These are phyloP conservation scores for Himalopsyche phryganea DNA, from an alignment of 1,140 invertebrate species.

Conservation along the genomic window DNA sequence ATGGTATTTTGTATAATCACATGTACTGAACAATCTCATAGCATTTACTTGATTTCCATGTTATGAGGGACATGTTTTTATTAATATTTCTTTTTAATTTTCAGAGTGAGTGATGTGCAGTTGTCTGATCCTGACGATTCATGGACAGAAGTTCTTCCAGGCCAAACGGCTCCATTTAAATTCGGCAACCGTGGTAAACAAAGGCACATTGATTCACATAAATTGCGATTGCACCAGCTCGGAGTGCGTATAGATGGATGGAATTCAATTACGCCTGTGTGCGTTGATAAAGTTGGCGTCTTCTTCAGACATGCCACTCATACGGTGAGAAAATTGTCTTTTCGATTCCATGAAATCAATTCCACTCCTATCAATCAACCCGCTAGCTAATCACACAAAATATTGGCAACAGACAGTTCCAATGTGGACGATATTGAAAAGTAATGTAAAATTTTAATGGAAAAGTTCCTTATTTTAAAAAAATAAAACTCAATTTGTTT, in stretches of 20 bases:
- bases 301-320: constrained; percentile 80
- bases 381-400: too few species aligned
- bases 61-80: not conserved
- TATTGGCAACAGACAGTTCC: too few species aligned
- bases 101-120: constrained; percentile 29
- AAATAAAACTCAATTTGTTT: too few species aligned
- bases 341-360: too few species aligned
- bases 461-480: too few species aligned
- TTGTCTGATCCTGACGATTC: constrained; percentile 39
- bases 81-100: not conserved
- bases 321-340: constrained; percentile 33
- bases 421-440: too few species aligned
- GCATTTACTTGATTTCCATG: too few species aligned
- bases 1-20: too few species aligned
- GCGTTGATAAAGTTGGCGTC: constrained; percentile 91
- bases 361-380: too few species aligned
- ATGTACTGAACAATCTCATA: too few species aligned
- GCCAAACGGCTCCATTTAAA: constrained; percentile 73
- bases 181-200: constrained; percentile 77
- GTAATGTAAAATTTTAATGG: too few species aligned
- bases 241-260: constrained; percentile 86
- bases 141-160: constrained; percentile 69
- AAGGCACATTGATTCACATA: constrained; percentile 75
- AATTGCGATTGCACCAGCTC: constrained; percentile 75
- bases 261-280: constrained; percentile 81